Conservation (phyloP, 2,113 vertebrate genomes). For the Sinocyclocheilus anshuiensis region DNA sequence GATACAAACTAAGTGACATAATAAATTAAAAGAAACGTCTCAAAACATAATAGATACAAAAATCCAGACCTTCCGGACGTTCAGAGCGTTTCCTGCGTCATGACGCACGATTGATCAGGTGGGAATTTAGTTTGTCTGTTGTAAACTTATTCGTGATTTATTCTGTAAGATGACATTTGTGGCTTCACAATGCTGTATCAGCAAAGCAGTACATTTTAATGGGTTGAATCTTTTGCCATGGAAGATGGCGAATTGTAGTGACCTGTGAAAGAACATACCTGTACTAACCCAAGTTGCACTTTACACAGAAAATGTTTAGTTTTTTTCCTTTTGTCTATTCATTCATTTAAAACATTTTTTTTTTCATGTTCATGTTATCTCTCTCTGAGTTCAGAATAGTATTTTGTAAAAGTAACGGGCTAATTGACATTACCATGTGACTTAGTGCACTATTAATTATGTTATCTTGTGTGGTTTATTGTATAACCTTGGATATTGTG, state of each 20-base stretch:
- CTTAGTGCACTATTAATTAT: background rate
- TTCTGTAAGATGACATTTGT: background rate
- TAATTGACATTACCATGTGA: background rate
- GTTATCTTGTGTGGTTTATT: background rate
- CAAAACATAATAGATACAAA: background rate
- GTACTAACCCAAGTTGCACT: background rate
- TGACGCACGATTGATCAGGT: slow-evolving; percentile 37
- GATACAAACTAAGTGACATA: background rate
- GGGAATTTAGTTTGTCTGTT: background rate
- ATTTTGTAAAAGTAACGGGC: background rate
- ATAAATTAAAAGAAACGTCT: background rate
- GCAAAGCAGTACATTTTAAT: background rate
- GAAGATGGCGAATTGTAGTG: background rate
- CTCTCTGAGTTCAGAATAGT: background rate
- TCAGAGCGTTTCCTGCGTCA: slow-evolving; percentile 33
- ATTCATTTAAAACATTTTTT: background rate
- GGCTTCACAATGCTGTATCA: background rate
- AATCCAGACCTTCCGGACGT: background rate
- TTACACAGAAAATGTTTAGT: background rate
- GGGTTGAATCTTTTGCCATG: background rate
- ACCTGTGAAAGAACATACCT: background rate
- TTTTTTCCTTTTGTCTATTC: background rate
- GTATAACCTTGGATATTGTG: background rate
- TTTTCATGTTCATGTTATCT: background rate
- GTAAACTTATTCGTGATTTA: background rate